Percentiles rank a stretch among this genome's conserved stretches.
phyloP scores from a whole-genome alignment of 37 sponge, comb jelly and placozoan species.

The Spongilla lacustris region DNA sequence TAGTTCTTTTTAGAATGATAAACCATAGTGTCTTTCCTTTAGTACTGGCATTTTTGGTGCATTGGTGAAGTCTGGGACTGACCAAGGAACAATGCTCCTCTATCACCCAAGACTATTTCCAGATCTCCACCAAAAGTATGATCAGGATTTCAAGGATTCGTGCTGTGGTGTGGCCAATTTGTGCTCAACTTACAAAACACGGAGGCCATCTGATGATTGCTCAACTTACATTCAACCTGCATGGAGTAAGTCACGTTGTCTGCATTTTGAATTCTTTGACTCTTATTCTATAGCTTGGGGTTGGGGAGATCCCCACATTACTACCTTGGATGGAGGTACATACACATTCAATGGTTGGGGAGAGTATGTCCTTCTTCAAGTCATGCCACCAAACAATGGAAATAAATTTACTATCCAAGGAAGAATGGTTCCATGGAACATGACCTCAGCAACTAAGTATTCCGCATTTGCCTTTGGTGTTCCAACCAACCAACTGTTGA shows the following conservation, averaged over 20 bases:
- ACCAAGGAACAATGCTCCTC: neutral
- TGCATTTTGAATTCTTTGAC: too few relatives aligned
- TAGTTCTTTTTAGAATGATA: too few relatives aligned
- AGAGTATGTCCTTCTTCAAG: slow-evolving; percentile 45
- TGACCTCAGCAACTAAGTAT: neutral
- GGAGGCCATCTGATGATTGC: slow-evolving; percentile 55
- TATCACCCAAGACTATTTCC: slow-evolving; percentile 2
- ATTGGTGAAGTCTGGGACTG: neutral
- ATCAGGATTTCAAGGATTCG: neutral
- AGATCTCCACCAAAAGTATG: neutral
- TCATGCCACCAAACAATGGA: neutral
- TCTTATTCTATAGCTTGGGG: slow-evolving; percentile 36
- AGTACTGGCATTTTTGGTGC: neutral
- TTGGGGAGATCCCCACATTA: slow-evolving; percentile 83
- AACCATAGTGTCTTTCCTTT: neutral
- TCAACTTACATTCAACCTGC: neutral
- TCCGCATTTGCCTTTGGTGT: slow-evolving; percentile 41
- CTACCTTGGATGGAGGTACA: slow-evolving; percentile 49
- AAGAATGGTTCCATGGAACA: slow-evolving; percentile 6
- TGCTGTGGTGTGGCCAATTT: neutral
- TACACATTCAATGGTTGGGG: slow-evolving; percentile 89
- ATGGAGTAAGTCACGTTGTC: neutral
- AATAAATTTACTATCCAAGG: slow-evolving; percentile 45
- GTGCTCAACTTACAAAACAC: slow-evolving; percentile 2
- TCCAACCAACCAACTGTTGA: neutral